Percentiles rank a stretch among this genome's conserved stretches.
Conservation (phyloP, 2,888 invertebrate species). For the Diplolepis rosae region DNA sequence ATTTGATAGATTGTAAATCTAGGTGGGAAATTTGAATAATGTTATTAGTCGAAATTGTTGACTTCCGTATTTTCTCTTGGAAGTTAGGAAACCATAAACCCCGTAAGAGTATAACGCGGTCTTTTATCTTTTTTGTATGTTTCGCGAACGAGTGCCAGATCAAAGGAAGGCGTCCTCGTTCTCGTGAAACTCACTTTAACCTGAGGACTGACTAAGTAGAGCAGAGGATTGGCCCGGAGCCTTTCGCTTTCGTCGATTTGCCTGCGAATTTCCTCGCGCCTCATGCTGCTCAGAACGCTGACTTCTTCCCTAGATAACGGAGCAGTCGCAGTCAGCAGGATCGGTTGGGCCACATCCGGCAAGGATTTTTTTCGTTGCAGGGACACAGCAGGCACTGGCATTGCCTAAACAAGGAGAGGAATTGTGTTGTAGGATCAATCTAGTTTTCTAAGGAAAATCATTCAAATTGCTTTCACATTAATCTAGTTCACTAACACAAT, state of each 20-base stretch:
- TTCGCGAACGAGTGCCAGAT: constrained; percentile 27
- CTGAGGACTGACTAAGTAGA: constrained; percentile 97
- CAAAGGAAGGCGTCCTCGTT: constrained; percentile 35
- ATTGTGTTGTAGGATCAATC: constrained; percentile 35
- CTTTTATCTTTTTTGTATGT: constrained; percentile 22
- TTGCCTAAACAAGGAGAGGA: constrained; percentile 77
- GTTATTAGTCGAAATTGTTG: neutral
- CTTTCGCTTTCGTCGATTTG: constrained; percentile 93
- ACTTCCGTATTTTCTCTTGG: neutral
- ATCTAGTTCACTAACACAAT: neutral
- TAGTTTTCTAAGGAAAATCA: constrained; percentile 12
- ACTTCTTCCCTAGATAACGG: constrained; percentile 97
- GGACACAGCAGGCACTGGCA: constrained; percentile 83
- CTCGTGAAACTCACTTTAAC: constrained; percentile 85
- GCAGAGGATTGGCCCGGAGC: constrained; percentile 93
- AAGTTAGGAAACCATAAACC: constrained; percentile 16
- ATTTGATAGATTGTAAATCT: neutral
- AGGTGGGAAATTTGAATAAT: neutral
- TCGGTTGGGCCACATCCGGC: constrained; percentile 89
- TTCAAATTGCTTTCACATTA: neutral
- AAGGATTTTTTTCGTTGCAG: constrained; percentile 96
- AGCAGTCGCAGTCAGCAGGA: constrained; percentile 85
- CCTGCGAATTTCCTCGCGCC: constrained; percentile 94
- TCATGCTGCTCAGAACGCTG: constrained; percentile 92
- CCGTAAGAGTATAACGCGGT: constrained; percentile 1